Base-by-base conservation (phyloP, 1,140 invertebrate species). In the Brachionus asplanchnoidis region DNA sequence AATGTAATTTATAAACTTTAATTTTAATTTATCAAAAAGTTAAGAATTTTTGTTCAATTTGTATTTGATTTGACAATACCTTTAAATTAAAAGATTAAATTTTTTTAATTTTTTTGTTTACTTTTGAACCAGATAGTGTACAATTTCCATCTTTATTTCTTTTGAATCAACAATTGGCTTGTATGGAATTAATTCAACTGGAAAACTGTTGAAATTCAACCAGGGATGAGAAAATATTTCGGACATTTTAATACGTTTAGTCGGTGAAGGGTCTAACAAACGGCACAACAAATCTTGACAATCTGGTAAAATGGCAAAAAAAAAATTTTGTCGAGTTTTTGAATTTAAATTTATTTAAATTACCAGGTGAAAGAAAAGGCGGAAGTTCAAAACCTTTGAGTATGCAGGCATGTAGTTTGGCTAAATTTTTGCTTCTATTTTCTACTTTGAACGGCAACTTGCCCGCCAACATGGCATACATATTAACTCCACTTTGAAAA, bases 351-450 rank as follows among this genome's bases (percentile, higher is more conserved):
- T 73, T 44, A 44, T 44, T 32, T 14, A 20, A 7, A 56, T 77
- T 85, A 88, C 88, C 86, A 82, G 85, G 68, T 9, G 87, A 87
- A 0, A 89, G 84, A 32, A 70, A 85, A 12, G 85, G 84, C 1
- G 88, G 88, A 23, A 88, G 85, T 17, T 84, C 78, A 68, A 85
- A 86, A 8, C 88, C 88, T 73, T 86, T 87, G 14, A 88, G 78
- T 14, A 89, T 87, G 12, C 86, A 53, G 2, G 86, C 80, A 77
- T 89, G 87, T 12, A 89, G 85, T 80, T 87, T 86, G 5, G 87
- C 79, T 6, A 88, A 60, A 44, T 88, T 87, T 82, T 86, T 85
- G 42, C 84, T 84, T 75, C 84, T 23, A 44, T 84, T 73, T 78
- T 84, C 84, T 17, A 84, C 84, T 56, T 77, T 73, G 28, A 84